Evolutionary conservation across 2,113 vertebrate species (phyloP), one percentile per base, ranked within the genome.

Genomic region (Nothobranchius furzeri): DNA sequence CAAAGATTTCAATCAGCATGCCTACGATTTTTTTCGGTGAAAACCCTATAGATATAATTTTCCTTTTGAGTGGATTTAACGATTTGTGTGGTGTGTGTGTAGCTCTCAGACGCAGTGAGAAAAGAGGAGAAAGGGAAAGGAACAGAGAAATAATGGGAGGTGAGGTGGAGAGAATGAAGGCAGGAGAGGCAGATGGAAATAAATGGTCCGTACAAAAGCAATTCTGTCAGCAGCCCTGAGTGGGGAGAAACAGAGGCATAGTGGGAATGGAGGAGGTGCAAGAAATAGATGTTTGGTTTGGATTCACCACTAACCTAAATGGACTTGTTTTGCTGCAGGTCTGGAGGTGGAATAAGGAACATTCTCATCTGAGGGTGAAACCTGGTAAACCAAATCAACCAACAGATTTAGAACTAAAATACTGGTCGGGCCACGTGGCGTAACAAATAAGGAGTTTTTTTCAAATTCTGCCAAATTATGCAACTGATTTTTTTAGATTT

Each of bases 201-300:
- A 82, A 84, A 87, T 84, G 78, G 64, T 46, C 74, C 24, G 35
- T 75, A 82, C 62, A 70, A 80, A 87, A 81, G 68, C 69, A 73
- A 81, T 87, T 78, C 69, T 76, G 72, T 82, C 81, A 78, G 73
- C 72, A 81, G 58, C 70, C 60, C 53, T 58, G 69, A 76, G 73
- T 75, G 73, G 70, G 64, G 61, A 71, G 60, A 59, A 67, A 68
- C 46, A 35, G 47, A 80, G 42, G 70, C 59, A 54, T 62, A 63
- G 25, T 47, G 63, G 47, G 50, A 73, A 64, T 15, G 58, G 24
- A 60, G 54, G 11, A 72, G 68, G 58, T 73, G 68, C 53, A 74
- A 70, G 58, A 76, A 81, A 81, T 71, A 77, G 51, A 79, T 78
- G 73, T 73, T 84, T 85, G 63, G 70, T 81, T 78, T 80, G 65